phyloP scores from a whole-genome alignment of 1,140 invertebrate species.

The Hylyphantes graminicola region DNA sequence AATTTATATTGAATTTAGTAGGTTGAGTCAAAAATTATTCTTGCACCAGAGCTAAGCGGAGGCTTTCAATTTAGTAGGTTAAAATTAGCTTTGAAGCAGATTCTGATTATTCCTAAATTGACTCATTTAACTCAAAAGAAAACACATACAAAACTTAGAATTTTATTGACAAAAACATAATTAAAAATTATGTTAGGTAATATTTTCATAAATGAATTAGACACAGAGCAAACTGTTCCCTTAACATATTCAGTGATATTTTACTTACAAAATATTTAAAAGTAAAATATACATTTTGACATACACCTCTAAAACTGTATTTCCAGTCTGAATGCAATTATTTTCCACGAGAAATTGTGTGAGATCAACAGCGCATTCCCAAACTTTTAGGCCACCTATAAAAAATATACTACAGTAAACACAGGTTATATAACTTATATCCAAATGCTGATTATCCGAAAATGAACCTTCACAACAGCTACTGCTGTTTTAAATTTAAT shows the following conservation, averaged over 20 bases:
- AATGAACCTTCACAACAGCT: neutral
- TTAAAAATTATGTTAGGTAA: too few species aligned
- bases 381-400: slow-evolving; percentile 86
- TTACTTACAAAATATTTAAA: neutral
- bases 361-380: slow-evolving; percentile 88
- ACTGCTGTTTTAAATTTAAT: neutral
- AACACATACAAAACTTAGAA: too few species aligned
- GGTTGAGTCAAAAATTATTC: neutral
- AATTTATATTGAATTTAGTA: neutral
- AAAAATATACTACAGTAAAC: neutral
- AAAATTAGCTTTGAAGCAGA: neutral
- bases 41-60: neutral
- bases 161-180: too few species aligned
- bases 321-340: slow-evolving; percentile 3
- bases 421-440: too few species aligned
- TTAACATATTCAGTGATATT: neutral
- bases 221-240: too few species aligned
- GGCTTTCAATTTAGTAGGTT: neutral
- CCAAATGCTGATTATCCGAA: neutral
- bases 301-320: slow-evolving; percentile 56
- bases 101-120: neutral
- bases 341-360: slow-evolving; percentile 70
- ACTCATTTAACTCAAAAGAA: too few species aligned
- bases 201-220: too few species aligned
- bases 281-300: neutral